Evolutionary conservation across 1,140 invertebrate genomes (phyloP), one percentile per base, ranked within the genome.

Genomic region (Hylaeus anthracinus): DNA sequence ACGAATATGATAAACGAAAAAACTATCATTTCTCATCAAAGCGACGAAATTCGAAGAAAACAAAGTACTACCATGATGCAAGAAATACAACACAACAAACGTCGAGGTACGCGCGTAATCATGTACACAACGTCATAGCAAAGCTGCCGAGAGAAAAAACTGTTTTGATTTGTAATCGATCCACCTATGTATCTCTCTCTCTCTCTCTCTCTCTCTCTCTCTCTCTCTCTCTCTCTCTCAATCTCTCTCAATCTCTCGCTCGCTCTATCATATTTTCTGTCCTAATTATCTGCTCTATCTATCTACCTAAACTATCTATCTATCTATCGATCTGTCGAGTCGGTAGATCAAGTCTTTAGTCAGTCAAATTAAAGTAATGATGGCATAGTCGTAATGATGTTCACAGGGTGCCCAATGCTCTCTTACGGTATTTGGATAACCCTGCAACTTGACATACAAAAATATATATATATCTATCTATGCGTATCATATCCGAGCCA

Each of bases 401-500:
- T 86, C 87, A 83, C 74, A 85, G 72, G 67, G 73, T 74, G 79
- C 75, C 85, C 82, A 84, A 82, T 58, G 83, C 79, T 89, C 82
- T 85, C 82, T 84, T 87, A 85, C 83, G 69, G 65, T 87, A 79
- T 92, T 94, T 94, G 93, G 92, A 94, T 93, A 94, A 94, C 91
- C 94, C 94, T 95, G 93, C 90, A 94, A 94, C 90, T 91, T 90
- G 88, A 90, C 79, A 91, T 82, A 89, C 74, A 91, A 87, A 92
- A 82, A 45, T 64, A 65, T 45, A n/a, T 26, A 61, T 60, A 58
- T 45, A 56, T 43, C 56, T 41, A 74, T 43, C 12, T 73, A 61
- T 91, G 88, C 90, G 89, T 92, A 95, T 95, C 94, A 95, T 95
- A 95, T 95, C 95, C 94, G 94, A 95, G 94, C 94, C 94, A 94